These are phyloP conservation scores for Hypomecis punctinalis DNA, from an alignment of 2,888 invertebrate species.

Conservation along the genomic window DNA sequence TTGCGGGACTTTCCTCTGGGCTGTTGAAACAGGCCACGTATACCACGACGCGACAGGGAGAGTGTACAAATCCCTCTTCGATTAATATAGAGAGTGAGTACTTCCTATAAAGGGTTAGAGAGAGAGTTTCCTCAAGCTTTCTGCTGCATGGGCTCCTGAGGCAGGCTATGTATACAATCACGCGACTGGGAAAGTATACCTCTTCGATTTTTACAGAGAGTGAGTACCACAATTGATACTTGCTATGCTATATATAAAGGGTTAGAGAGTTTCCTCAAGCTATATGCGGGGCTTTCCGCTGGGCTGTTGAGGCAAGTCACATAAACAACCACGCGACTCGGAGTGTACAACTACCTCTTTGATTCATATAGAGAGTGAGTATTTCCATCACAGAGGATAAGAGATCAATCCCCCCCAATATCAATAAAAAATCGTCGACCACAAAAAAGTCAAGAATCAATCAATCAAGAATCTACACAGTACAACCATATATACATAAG, in stretches of 20 bases:
- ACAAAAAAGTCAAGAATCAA: too few relatives aligned
- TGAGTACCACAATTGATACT: too few relatives aligned
- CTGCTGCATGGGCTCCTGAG: slow-evolving; percentile 94
- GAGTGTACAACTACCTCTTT: slow-evolving; percentile 96
- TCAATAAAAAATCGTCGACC: too few relatives aligned
- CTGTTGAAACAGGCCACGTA: slow-evolving; percentile 98
- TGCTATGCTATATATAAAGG: too few relatives aligned
- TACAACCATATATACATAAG: too few relatives aligned
- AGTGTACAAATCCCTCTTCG: slow-evolving; percentile 96
- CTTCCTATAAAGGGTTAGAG: too few relatives aligned
- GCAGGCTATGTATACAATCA: slow-evolving; percentile 99
- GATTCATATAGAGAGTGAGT: slow-evolving; percentile 88
- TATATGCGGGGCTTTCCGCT: slow-evolving; percentile 97
- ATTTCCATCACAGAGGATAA: too few relatives aligned
- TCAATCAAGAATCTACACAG: too few relatives aligned
- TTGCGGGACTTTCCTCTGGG: slow-evolving; percentile 96
- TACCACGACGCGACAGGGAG: slow-evolving; percentile 98
- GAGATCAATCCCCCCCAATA: too few relatives aligned
- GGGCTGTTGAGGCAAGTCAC: slow-evolving; percentile 98
- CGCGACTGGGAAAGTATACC: slow-evolving; percentile 96
- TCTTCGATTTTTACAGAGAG: slow-evolving; percentile 92
- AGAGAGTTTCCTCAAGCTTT: too few relatives aligned
- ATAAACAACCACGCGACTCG: slow-evolving; percentile 98
- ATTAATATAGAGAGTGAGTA: slow-evolving; percentile 87
- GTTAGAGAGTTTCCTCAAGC: too few relatives aligned